Conservation (phyloP, 2,113 vertebrate genomes). For the Xiphias gladius region DNA sequence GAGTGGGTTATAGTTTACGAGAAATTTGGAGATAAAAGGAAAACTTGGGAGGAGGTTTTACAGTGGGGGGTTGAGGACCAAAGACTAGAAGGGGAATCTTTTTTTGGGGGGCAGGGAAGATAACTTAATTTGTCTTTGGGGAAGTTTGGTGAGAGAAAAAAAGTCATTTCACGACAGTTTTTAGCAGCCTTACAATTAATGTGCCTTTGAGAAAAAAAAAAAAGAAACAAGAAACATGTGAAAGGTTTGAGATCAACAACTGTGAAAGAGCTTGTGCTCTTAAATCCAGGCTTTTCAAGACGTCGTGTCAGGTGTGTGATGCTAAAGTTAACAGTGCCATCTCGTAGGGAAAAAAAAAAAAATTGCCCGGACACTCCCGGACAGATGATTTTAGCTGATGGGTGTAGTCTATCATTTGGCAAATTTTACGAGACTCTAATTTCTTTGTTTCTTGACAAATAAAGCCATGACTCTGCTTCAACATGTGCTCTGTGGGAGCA, state of each 20-base stretch:
- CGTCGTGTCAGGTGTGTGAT: neutral
- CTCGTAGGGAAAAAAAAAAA: too few relatives aligned
- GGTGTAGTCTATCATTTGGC: conserved; percentile 21
- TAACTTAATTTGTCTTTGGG: conserved; percentile 66
- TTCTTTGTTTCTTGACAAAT: conserved; percentile 57
- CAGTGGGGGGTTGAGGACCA: conserved; percentile 52
- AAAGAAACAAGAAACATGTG: neutral
- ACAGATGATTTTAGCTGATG: neutral
- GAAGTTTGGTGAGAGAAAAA: conserved; percentile 5
- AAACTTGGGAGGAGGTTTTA: conserved; percentile 52
- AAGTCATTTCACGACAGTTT: neutral
- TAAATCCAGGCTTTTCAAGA: neutral
- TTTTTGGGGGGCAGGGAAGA: conserved; percentile 37
- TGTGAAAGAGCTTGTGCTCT: neutral
- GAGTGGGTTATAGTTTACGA: conserved; percentile 62
- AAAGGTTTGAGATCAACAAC: neutral
- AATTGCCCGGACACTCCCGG: neutral
- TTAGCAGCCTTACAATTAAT: neutral
- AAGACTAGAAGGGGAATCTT: conserved; percentile 22
- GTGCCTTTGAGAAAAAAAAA: too few relatives aligned
- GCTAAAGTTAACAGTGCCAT: too few relatives aligned
- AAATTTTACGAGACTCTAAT: conserved; percentile 68
- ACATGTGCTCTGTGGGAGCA: conserved; percentile 76
- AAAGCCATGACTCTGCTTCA: conserved; percentile 49
- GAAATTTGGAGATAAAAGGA: conserved; percentile 77